Evolutionary conservation across 2,797 vertebrate species (phyloP).

Genomic region (Falco biarmicus): DNA sequence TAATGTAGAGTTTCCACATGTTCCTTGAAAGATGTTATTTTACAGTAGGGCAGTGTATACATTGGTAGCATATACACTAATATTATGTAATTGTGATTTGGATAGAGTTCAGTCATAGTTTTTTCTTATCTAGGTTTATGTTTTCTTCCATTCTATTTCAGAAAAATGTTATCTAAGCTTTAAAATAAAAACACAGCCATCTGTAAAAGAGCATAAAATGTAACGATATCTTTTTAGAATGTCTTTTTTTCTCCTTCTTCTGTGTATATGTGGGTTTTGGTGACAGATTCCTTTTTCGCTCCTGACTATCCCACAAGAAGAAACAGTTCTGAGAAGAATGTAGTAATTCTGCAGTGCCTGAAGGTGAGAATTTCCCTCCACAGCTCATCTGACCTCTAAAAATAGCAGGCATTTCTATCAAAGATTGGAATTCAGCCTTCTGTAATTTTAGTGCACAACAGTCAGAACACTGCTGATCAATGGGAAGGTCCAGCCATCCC

Average conservation of each 20-base stretch:
- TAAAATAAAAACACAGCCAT: not conserved
- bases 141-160: not conserved
- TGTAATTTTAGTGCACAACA: not conserved
- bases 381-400: not conserved
- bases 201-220: not conserved
- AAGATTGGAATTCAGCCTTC: not conserved
- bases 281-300: not conserved
- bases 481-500: not conserved
- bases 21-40: not conserved
- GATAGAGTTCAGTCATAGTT: not conserved
- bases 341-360: not conserved
- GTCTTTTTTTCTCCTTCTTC: not conserved
- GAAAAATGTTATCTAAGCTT: not conserved
- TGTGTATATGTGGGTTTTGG: fast-evolving
- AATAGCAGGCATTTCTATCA: not conserved
- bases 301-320: not conserved
- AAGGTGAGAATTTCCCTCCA: not conserved
- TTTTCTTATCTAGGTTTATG: not conserved
- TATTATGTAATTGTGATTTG: not conserved
- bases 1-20: not conserved
- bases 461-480: not conserved
- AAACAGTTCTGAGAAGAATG: not conserved
- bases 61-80: fast-evolving
- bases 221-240: not conserved
- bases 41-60: not conserved